Percentiles rank a stretch among this genome's conserved stretches.
Conservation (phyloP, 1,140 invertebrate genomes). For the Metopolophium dirhodum region DNA sequence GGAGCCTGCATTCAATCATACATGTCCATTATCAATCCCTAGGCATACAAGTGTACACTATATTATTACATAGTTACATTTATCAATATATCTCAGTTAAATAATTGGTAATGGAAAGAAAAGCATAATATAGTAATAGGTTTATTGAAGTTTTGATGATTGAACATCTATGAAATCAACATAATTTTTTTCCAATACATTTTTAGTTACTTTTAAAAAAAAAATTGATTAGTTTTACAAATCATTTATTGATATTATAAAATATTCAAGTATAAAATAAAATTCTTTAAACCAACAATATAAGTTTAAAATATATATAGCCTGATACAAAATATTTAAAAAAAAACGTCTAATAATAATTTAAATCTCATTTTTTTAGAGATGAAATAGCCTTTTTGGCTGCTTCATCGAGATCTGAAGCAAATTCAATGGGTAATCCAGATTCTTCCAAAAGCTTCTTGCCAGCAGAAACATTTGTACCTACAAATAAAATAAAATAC, state of each 20-base stretch:
- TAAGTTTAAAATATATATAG: not conserved
- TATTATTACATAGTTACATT: not conserved
- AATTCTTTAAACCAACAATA: not conserved
- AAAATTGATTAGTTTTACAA: not conserved
- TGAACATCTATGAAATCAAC: not conserved
- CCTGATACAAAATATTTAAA: not conserved
- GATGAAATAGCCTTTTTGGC: constrained; percentile 81
- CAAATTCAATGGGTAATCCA: constrained; percentile 80
- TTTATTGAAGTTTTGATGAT: not conserved
- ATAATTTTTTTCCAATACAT: not conserved
- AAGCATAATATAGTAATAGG: not conserved
- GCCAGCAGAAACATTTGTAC: constrained; percentile 76
- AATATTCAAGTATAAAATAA: not conserved
- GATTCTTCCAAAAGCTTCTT: constrained; percentile 80
- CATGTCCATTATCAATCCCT: not conserved
- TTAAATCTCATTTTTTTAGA: constrained; percentile 23
- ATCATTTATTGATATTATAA: constrained; percentile 6
- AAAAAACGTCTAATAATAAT: not conserved
- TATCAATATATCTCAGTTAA: not conserved
- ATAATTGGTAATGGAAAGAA: not conserved
- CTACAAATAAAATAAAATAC: constrained; percentile 62
- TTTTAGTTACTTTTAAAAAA: not conserved
- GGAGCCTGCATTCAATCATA: not conserved
- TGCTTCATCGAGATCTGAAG: constrained; percentile 88
- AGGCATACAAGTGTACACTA: not conserved